Evolutionary conservation across 1,140 invertebrate genomes (phyloP), one percentile per base, ranked within the genome.

Genomic region (Palaemon carinicauda): DNA sequence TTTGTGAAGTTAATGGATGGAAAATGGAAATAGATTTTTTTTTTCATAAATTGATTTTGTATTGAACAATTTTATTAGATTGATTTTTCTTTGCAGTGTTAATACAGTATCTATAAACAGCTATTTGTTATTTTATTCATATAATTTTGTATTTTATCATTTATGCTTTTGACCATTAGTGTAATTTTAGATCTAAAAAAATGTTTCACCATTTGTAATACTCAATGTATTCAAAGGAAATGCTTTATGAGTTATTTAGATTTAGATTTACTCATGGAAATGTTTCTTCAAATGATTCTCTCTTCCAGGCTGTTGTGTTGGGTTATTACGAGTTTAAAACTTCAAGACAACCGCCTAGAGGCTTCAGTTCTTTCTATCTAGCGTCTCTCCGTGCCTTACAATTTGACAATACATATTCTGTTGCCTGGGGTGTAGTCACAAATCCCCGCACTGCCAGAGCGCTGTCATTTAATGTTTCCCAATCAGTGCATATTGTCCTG

Each of bases 391-490:
- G 84, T 27, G 41, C 77, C 60, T 54, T 86, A 73, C 84, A 86
- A 60, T 69, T 73, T 31, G 77, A 86, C 60, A 65, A 79, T 14
- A 73, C 84, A 21, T 73, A 54, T 53, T 31, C 84, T 12, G 41
- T 86, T 51, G 77, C 84, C 10, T 86, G 84, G 84, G 84, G 75
- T 7, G 84, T 86, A n/a, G 84, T 86, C 51, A 86, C 84, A 12
- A 80, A 86, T 56, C 77, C 60, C 53, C 54, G 33, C 21, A 75
- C 53, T n/a, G 84, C 84, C 19, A 31, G 27, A 50, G 65, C 84
- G 9, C 69, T 86, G 3, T 65, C 84, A 33, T 73, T 86, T 19
- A 86, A 74, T 29, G 29, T 21, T 27, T 73, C 84, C 1, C 56
- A 80, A 29, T 71, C 84, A 21, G 52, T 86, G n/a, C 84, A 86